Base-by-base conservation (phyloP, 2,113 vertebrate genomes). In the Chascanopsetta lugubris region DNA sequence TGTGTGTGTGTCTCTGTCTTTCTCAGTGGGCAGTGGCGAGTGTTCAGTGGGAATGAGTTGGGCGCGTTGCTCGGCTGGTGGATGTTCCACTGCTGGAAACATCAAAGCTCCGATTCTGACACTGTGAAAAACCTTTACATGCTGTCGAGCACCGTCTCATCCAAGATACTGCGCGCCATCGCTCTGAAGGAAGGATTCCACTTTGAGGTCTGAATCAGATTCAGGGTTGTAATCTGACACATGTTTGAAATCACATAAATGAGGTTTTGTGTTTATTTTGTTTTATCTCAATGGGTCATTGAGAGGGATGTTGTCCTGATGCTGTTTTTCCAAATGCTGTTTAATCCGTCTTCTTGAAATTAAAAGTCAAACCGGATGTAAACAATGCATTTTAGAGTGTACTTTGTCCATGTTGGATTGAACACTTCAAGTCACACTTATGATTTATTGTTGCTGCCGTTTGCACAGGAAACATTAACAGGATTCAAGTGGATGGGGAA, bases 401-500 rank as follows among this genome's bases (percentile, higher is more conserved):
- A 22, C 15, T 17, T 18, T 58, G 0, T 2, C 32, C 11, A 21
- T 61, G 45, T 49, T 80, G 47, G 12, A 38, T 29, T 7, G 12
- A 46, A 24, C 2, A n/a, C 54, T 50, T 71, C 13, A 61, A 72
- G 49, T 9, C 12, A 54, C 43, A 43, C 30, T 34, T 56, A 2
- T 38, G 3, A 5, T 8, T 38, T 38, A 42, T 58, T 65, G 5
- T 64, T 8, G 8, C 17, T 5, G 3, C 15, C 72, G 49, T 83
- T 69, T 74, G 30, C 3, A 71, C 80, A 99, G 97, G 97, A 99
- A 92, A 99, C 97, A 0, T 77, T 99, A 55, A 99, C 97, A 1
- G 97, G 97, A 61, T 99, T 99, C 84, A 99, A 99, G 73, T 99
- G 97, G 97, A 98, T 99, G 96, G 97, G 97, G 63, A 99, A 98